phyloP scores from a whole-genome alignment of 1,140 invertebrate species.

The Adoxophyes honmai region DNA sequence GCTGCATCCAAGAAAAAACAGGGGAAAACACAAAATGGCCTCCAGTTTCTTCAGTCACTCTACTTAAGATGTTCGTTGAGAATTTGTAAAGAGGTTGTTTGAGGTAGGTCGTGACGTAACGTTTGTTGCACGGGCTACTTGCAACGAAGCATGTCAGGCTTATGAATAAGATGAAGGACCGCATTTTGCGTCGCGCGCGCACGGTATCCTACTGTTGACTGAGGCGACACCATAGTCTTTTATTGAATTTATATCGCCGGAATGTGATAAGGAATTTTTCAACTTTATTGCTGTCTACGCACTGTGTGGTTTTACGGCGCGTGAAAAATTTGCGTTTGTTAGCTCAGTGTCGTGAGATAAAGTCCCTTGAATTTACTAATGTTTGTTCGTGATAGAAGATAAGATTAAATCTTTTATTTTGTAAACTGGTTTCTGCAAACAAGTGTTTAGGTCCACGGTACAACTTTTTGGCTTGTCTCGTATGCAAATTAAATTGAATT shows the following conservation, averaged over 20 bases:
- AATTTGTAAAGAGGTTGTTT: conserved; percentile 54
- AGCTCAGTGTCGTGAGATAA: background rate
- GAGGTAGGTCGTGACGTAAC: conserved; percentile 27
- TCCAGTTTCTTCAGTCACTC: conserved; percentile 40
- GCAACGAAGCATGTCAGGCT: background rate
- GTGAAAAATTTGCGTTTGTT: background rate
- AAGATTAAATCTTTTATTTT: no score
- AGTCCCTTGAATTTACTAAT: conserved; percentile 5
- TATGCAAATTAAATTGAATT: no score
- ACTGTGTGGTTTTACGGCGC: background rate
- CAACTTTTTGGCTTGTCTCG: no score
- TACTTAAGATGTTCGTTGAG: conserved; percentile 45
- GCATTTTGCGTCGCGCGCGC: background rate
- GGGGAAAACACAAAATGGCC: conserved; percentile 69
- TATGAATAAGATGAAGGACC: no score
- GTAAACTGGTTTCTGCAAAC: no score
- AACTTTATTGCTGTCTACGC: background rate
- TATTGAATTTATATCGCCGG: conserved; percentile 8
- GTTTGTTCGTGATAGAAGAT: background rate
- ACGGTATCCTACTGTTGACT: background rate
- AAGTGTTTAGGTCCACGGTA: no score
- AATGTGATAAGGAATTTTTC: conserved; percentile 4
- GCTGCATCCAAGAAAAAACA: conserved; percentile 68
- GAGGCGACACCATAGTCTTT: background rate
- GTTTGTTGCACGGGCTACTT: conserved; percentile 30